Conservation (phyloP, 2,113 vertebrate genomes). For the Lichenostomus cassidix region DNA sequence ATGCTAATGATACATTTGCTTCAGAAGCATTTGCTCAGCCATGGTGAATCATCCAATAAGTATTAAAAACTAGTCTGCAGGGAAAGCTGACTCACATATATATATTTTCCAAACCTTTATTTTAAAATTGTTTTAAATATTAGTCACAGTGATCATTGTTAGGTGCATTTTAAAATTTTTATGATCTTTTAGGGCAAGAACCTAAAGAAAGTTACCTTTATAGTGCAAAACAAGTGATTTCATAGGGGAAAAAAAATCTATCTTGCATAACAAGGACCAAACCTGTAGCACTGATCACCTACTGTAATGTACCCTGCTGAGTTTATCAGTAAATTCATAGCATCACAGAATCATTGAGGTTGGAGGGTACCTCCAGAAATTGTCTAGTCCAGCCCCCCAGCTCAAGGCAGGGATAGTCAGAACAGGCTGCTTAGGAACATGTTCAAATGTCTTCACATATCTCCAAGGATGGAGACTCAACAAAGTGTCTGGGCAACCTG, state of each 20-base stretch:
- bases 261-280: neutral
- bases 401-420: neutral
- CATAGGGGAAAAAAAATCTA: neutral
- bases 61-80: neutral
- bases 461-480: neutral
- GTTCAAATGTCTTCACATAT: neutral
- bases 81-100: neutral
- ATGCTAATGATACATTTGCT: neutral
- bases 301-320: neutral
- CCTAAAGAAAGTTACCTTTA: neutral
- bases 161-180: neutral
- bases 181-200: neutral
- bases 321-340: neutral
- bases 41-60: neutral
- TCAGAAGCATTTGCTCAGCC: neutral
- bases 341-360: neutral
- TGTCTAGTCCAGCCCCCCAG: neutral
- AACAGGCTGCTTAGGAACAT: neutral
- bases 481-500: neutral
- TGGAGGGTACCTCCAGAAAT: neutral
- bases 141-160: neutral
- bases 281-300: neutral
- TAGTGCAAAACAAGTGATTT: neutral
- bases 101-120: neutral
- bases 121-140: neutral